Percentiles rank a stretch among this genome's conserved stretches.
phyloP scores from a whole-genome alignment of 2,113 vertebrate species.

The Menura novaehollandiae region DNA sequence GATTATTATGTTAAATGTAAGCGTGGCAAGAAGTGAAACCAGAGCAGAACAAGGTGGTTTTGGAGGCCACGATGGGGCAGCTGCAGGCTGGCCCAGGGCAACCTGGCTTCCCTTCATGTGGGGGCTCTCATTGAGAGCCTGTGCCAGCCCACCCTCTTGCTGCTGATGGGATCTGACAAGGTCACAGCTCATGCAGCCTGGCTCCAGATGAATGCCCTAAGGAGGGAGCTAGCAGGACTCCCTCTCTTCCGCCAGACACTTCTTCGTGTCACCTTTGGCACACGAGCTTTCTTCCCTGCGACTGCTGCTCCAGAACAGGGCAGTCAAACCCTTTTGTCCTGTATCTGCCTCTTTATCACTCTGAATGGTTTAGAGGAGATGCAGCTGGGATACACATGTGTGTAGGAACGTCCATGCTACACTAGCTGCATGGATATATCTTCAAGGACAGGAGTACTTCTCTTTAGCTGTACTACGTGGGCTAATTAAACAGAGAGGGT shows the following conservation, averaged over 20 bases:
- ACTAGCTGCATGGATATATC: not conserved
- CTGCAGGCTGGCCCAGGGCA: not conserved
- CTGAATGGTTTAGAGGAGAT: not conserved
- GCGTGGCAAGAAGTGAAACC: not conserved
- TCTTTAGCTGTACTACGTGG: not conserved
- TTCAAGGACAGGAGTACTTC: not conserved
- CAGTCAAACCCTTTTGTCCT: not conserved
- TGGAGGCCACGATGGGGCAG: not conserved
- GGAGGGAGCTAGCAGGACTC: not conserved
- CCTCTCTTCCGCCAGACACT: not conserved
- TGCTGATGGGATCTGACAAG: slow-evolving; percentile 55
- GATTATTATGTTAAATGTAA: not conserved
- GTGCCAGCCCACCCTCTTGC: not conserved
- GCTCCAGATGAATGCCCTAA: slow-evolving; percentile 18
- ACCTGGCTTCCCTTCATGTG: fast-evolving
- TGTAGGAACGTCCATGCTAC: not conserved
- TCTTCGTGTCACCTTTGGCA: not conserved
- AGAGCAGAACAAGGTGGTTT: not conserved
- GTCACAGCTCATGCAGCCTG: not conserved
- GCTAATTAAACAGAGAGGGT: not conserved
- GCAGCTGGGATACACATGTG: not conserved
- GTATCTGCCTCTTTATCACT: not conserved
- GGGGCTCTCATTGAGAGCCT: not conserved
- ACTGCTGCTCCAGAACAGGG: not conserved
- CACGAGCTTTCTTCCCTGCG: not conserved